phyloP scores from a whole-genome alignment of 2,113 vertebrate genomes.

The Gymnarchus niloticus region DNA sequence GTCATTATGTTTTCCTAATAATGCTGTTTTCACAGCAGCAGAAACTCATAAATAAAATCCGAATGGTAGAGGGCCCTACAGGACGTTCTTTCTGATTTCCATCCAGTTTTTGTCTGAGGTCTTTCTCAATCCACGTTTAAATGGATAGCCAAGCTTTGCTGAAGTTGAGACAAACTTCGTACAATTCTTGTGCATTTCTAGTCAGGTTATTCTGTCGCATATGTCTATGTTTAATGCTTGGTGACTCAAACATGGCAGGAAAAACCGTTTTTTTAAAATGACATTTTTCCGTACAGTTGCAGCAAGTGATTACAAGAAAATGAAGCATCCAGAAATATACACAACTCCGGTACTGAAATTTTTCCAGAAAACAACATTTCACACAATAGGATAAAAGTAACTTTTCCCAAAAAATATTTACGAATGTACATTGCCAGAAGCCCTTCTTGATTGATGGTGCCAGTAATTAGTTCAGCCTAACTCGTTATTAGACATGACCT shows the following conservation, averaged over 20 bases:
- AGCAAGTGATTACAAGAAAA: not conserved
- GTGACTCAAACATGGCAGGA: not conserved
- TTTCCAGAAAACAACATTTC: constrained; percentile 21
- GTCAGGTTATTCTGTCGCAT: not conserved
- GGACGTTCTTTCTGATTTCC: not conserved
- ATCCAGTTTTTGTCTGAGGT: not conserved
- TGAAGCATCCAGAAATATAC: no score
- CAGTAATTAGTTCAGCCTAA: constrained; percentile 56
- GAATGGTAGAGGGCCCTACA: not conserved
- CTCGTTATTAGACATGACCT: constrained; percentile 60
- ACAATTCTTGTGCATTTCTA: not conserved
- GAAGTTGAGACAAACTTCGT: not conserved
- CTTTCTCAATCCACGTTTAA: not conserved
- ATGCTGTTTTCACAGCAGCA: not conserved
- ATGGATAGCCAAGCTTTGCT: not conserved
- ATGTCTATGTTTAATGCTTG: not conserved
- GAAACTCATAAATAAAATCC: not conserved
- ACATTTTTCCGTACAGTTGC: not conserved
- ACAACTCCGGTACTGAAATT: not conserved
- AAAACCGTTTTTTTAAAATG: not conserved
- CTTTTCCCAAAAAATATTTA: constrained; percentile 35
- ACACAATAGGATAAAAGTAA: not conserved
- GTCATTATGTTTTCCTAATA: constrained; percentile 4
- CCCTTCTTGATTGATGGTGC: constrained; percentile 42
- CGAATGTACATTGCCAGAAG: constrained; percentile 40